phyloP scores from a whole-genome alignment of 2,113 vertebrate species.

The Pelvicachromis taeniatus region DNA sequence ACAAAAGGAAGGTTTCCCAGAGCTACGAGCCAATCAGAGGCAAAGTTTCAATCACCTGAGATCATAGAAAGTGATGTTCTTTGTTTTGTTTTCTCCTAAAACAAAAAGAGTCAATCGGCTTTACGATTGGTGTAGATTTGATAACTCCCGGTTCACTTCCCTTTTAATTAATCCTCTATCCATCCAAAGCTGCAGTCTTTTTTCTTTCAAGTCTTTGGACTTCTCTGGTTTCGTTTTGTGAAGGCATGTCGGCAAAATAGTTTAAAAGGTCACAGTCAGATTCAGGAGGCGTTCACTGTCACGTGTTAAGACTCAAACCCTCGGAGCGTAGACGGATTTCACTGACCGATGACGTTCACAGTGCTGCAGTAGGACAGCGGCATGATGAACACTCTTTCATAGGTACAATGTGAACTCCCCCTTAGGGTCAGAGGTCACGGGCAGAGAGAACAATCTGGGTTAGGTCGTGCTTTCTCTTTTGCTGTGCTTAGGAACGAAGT shows the following conservation, averaged over 20 bases:
- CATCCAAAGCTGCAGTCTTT: not conserved
- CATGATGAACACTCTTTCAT: not conserved
- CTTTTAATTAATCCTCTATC: not conserved
- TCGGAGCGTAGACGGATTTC: not conserved
- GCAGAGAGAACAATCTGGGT: not conserved
- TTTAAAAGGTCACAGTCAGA: not conserved
- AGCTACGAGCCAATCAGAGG: constrained; percentile 21
- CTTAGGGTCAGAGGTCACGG: not conserved
- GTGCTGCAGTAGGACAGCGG: not conserved
- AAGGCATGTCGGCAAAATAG: constrained; percentile 1
- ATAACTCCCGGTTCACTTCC: not conserved
- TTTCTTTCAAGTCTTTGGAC: not conserved
- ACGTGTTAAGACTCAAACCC: not conserved
- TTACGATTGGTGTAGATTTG: not conserved
- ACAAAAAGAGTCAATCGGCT: not conserved
- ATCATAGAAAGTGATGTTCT: not conserved
- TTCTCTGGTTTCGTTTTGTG: not conserved
- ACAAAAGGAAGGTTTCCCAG: not conserved
- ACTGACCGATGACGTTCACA: not conserved
- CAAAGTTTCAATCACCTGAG: constrained; percentile 17
- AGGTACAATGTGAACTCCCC: not conserved
- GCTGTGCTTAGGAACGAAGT: constrained; percentile 77
- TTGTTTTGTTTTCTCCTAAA: not conserved
- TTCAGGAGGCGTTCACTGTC: not conserved
- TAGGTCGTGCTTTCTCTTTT: constrained; percentile 69